Evolutionary conservation across 1,140 invertebrate species (phyloP), one percentile per base, ranked within the genome.

Genomic region (Cataglyphis hispanica): DNA sequence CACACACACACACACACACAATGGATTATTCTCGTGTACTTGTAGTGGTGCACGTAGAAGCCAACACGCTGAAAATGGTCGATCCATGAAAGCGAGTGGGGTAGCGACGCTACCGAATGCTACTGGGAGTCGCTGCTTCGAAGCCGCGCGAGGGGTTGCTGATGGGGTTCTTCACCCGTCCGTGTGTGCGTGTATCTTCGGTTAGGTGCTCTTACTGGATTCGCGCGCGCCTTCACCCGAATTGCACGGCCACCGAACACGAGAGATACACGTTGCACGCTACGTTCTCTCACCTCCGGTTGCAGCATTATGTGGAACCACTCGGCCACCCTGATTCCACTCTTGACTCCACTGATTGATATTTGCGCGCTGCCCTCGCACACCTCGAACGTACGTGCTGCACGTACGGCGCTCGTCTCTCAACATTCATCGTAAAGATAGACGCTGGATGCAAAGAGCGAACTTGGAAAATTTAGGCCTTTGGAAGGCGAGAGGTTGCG

Each of bases 291-390:
- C 84, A 84, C 84, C 89, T 86, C 84, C 88, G 86, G 89, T 87
- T 87, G 80, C 88, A 91, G 88, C 86, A 91, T 91, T 91, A 90
- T 91, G 92, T 88, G 89, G 87, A 92, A 92, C 92, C 92, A 92
- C 92, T 93, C 90, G 89, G 87, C 90, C 89, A 91, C 89, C 91
- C 92, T 92, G 92, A 92, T 92, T 93, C 91, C 63, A 88, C 91
- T 92, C 91, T 92, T 89, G 84, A 90, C 81, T 86, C 88, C 88
- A 87, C 91, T 93, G 91, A 93, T 93, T 92, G 91, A 92, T 93
- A 92, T 92, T 92, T 91, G 90, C 86, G 84, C 83, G 75, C 80
- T 80, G 60, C 78, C 83, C 67, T 22, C 72, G 72, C 74, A 50
- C 74, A 58, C 27, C 27, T 76, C 58, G 72, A 67, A 13, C 77